Evolutionary conservation across 1,140 invertebrate species (phyloP), one percentile per base, ranked within the genome.

Genomic region (Drosophila orosa): DNA sequence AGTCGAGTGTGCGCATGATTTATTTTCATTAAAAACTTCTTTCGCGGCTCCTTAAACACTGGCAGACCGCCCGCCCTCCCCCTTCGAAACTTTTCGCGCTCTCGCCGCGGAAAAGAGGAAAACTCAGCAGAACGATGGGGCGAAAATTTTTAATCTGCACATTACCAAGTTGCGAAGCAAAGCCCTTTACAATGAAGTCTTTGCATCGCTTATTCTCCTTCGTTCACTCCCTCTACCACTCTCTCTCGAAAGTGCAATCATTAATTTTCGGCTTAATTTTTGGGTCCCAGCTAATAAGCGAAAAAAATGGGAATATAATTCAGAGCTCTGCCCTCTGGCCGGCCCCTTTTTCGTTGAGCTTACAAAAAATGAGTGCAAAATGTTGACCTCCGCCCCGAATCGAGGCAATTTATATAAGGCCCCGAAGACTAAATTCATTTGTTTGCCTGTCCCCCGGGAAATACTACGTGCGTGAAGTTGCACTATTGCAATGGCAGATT

Each of bases 1-100:
- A 82, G 71, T 45, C 56, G 47, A 82, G 74, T 72, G 79, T 83
- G 84, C 73, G 52, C 62, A 86, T 86, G 83, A 86, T 86, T 86
- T 80, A 86, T 86, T 83, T 83, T 79, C 66, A 83, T 80, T 89
- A 68, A 67, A 87, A 86, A 86, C 66, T 86, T 86, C 45, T 57
- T 78, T 62, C 42, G 69, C 75, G 74, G 69, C 80, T 63, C 60
- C 67, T 76, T 83, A 73, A 89, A 47, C 74, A 80, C 35, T 40
- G 63, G 29, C 12, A 65, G 73, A 56, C 40, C n/a, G 12, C 40
- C 68, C 63, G 59, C 40, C n/a, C 13, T 19, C 68, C 63, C 47
- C 40, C 55, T 44, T 19, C 61, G 58, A 78, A 86, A 78, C 61
- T 86, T 82, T 78, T 40, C 42, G 59, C 39, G 37, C 75, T 56